Percentiles rank a stretch among this genome's conserved stretches.
These are phyloP conservation scores for Apodemus sylvaticus DNA, from an alignment of 2,113 vertebrate species.

Conservation along the genomic window DNA sequence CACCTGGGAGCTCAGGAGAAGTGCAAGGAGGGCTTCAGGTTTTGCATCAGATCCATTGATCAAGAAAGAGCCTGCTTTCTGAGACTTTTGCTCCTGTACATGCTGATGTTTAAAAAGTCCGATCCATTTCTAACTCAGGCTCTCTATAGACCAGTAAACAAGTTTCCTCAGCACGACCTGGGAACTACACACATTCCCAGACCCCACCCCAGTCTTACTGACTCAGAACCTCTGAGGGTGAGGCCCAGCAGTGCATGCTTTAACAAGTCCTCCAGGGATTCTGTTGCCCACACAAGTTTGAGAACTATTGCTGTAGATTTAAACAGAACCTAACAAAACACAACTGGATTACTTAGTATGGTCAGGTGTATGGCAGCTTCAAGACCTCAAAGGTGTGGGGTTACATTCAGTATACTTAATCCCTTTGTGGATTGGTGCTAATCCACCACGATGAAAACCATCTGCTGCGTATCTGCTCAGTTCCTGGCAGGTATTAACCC, in stretches of 20 bases:
- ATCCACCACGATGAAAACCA: background rate
- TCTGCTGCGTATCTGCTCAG: background rate
- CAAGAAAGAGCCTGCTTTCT: background rate
- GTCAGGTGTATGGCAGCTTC: background rate
- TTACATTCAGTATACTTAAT: background rate
- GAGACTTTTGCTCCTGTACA: background rate
- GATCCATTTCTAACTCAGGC: background rate
- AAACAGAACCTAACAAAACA: background rate
- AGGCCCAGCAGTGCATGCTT: background rate
- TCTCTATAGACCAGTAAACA: background rate
- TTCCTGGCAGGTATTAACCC: too few species aligned
- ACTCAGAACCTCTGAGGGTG: constrained; percentile 33
- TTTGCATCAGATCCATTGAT: background rate
- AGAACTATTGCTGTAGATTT: background rate
- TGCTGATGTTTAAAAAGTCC: background rate
- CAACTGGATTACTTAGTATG: background rate
- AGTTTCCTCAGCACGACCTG: background rate
- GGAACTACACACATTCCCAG: constrained; percentile 32
- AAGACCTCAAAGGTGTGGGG: background rate
- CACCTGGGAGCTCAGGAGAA: background rate
- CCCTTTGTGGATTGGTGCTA: background rate
- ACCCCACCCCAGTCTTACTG: background rate
- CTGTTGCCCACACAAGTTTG: background rate
- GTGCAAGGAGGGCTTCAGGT: background rate
- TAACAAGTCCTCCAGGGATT: background rate